Percentiles rank a stretch among this genome's conserved stretches.
These are phyloP conservation scores for Hyperopisus bebe DNA, from an alignment of 2,113 vertebrate species.

Conservation along the genomic window DNA sequence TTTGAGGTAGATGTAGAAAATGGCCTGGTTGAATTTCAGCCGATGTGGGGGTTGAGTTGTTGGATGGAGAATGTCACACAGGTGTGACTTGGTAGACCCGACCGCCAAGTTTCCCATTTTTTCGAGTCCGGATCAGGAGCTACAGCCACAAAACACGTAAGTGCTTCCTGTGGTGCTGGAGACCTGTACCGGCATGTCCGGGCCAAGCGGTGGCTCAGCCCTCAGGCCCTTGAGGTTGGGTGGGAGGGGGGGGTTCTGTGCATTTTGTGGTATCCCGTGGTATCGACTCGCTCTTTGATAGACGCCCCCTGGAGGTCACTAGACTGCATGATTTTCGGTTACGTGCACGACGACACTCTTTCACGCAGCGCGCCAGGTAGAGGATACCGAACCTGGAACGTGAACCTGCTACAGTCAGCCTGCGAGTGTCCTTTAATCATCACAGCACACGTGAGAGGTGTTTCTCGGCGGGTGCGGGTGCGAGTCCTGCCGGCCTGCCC, in stretches of 20 bases:
- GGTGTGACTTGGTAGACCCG: background rate
- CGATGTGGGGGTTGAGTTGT: background rate
- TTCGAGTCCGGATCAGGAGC: background rate
- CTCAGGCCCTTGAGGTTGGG: background rate
- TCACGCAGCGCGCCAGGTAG: background rate
- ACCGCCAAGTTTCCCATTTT: background rate
- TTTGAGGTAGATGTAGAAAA: background rate
- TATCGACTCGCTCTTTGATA: background rate
- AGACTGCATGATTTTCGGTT: background rate
- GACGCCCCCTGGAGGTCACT: background rate
- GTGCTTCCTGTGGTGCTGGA: background rate
- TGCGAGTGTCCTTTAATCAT: background rate
- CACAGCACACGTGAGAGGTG: background rate
- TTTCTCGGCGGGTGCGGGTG: background rate
- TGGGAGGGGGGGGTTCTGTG: background rate
- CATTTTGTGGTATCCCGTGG: background rate
- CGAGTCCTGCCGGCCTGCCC: background rate
- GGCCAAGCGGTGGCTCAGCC: background rate
- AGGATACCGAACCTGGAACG: background rate
- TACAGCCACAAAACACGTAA: background rate
- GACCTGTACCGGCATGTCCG: background rate
- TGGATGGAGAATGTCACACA: background rate
- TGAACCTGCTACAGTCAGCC: background rate
- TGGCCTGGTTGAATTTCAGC: background rate
- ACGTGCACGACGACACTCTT: background rate